phyloP scores from a whole-genome alignment of 1,140 invertebrate species.

The Phthorimaea operculella region DNA sequence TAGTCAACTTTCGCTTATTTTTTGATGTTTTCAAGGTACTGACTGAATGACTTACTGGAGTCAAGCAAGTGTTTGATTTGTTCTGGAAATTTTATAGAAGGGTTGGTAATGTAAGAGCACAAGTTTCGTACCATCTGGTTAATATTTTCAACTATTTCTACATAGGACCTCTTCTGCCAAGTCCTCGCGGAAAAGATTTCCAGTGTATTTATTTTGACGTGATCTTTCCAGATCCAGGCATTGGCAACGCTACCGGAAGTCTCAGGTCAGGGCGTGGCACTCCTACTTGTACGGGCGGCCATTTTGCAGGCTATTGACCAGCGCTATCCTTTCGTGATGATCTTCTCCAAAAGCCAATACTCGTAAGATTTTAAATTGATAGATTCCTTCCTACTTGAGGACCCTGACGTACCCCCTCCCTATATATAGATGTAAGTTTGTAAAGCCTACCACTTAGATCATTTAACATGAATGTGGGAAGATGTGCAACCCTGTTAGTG shows the following conservation, averaged over 20 bases:
- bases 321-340: slow-evolving; percentile 36
- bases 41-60: no score
- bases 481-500: no score
- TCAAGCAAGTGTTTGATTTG: no score
- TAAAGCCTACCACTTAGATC: background rate
- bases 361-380: slow-evolving; percentile 23
- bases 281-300: slow-evolving; percentile 22
- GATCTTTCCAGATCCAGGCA: slow-evolving; percentile 20
- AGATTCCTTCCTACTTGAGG: no score
- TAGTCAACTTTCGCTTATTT: slow-evolving; percentile 10
- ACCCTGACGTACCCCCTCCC: no score
- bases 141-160: no score
- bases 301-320: slow-evolving; percentile 34
- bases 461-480: no score
- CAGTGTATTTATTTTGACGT: background rate
- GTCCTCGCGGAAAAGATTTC: background rate
- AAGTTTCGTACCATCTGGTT: background rate
- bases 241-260: slow-evolving; percentile 37
- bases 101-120: background rate
- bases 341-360: slow-evolving; percentile 37
- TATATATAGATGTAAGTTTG: background rate
- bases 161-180: background rate
- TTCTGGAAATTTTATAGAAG: no score
- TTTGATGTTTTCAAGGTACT: no score
- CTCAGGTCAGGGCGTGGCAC: slow-evolving; percentile 39